Evolutionary conservation across 2,888 invertebrate species (phyloP), one percentile per base, ranked within the genome.

Genomic region (Lissocephala sabroskyi): DNA sequence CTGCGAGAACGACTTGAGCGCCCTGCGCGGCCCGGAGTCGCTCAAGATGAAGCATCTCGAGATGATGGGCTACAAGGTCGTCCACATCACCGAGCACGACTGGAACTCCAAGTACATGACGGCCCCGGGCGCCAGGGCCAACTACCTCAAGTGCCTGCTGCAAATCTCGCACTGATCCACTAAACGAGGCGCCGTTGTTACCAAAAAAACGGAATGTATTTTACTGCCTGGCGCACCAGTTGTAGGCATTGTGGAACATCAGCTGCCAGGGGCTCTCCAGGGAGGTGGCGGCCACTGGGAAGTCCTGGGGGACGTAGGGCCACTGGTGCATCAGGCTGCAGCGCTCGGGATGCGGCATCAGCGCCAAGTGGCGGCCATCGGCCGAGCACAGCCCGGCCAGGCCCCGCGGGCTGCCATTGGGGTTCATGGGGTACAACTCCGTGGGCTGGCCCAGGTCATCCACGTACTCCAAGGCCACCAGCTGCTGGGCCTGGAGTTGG

Each of bases 301-400:
- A 88, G 45, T 84, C 82, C 5, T 84, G 80, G 5, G 89, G 89
- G 61, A 86, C 84, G 79, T 91, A 90, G 1, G 96, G 92, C 90
- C 96, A 95, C 84, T 98, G 97, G 92, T 95, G 97, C 64, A 91
- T 89, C 65, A 93, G 87, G 52, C 93, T 90, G 79, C 95, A 95
- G 55, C 98, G 89, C 86, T 99, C 98, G 0, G 98, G 98, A 86
- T 99, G 98, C 2, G 98, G 98, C 98, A 99, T 99, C 89, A 98
- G 89, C 0, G 97, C 98, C 65, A 98, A 87, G 85, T 98, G 98
- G 3, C 98, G 90, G 0, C 98, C 98, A 86, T 98, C 92, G 1
- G 83, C 78, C 0, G 98, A 98, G 67, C 96, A 93, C 46, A 98
- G 85, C 10, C 93, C 97, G 17, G 98, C 98, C 56, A 97, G 88